These are phyloP conservation scores for Lutraria rhynchaena DNA, from an alignment of 1,140 invertebrate species.

Conservation along the genomic window DNA sequence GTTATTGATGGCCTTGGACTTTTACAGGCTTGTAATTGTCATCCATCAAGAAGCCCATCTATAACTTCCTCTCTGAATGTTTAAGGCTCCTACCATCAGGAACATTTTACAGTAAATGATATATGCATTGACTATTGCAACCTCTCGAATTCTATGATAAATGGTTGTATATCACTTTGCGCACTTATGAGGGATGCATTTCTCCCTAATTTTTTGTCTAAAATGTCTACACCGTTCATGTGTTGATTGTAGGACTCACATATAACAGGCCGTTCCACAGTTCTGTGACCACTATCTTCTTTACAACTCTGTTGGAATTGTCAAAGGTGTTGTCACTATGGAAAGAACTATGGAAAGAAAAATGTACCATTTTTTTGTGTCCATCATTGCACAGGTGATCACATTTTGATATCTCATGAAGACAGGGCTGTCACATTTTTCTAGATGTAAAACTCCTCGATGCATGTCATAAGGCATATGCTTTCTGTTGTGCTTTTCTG, in stretches of 20 bases:
- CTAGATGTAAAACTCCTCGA: neutral
- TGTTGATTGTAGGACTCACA: constrained; percentile 34
- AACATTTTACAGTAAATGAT: constrained; percentile 25
- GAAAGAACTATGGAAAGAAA: constrained; percentile 35
- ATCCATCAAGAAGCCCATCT: constrained; percentile 25
- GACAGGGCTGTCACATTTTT: constrained; percentile 45
- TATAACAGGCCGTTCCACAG: constrained; percentile 26
- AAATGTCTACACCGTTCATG: constrained; percentile 49
- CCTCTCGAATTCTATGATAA: constrained; percentile 39
- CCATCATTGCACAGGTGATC: constrained; percentile 44
- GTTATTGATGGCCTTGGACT: neutral
- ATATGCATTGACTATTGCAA: constrained; percentile 50
- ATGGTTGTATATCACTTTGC: constrained; percentile 54
- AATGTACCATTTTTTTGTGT: constrained; percentile 52
- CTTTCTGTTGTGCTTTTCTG: constrained; percentile 41
- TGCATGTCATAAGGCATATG: constrained; percentile 6
- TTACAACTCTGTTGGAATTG: constrained; percentile 17
- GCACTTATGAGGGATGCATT: constrained; percentile 28
- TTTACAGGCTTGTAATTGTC: neutral
- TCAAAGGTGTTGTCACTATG: neutral
- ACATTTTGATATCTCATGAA: constrained; percentile 27
- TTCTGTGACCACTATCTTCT: neutral
- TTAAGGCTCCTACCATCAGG: neutral
- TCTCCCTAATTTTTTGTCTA: constrained; percentile 24
- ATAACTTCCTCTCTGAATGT: constrained; percentile 27